These are phyloP conservation scores for Andrena minutula DNA, from an alignment of 2,888 invertebrate genomes.

Conservation along the genomic window DNA sequence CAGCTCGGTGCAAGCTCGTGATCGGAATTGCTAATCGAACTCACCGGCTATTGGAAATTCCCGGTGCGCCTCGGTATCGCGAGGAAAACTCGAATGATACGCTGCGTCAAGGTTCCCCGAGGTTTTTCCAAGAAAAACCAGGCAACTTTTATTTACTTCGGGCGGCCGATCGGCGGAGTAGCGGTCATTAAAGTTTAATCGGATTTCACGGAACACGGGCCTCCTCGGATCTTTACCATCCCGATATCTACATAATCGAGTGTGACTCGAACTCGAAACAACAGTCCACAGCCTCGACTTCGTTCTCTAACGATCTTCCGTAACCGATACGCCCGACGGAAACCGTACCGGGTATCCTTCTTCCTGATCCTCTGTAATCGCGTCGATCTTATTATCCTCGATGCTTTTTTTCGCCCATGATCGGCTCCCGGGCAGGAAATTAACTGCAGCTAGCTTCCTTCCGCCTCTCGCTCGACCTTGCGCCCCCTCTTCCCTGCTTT, in stretches of 20 bases:
- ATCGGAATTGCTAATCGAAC: conserved; percentile 61
- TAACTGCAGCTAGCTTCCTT: conserved; percentile 72
- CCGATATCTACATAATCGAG: not conserved
- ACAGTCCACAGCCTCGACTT: not conserved
- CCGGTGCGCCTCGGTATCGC: conserved; percentile 26
- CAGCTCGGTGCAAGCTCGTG: conserved; percentile 37
- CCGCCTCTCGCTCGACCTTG: conserved; percentile 47
- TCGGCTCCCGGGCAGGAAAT: conserved; percentile 72
- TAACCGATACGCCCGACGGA: conserved; percentile 22
- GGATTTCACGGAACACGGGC: not conserved
- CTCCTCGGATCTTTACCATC: not conserved
- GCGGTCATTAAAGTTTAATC: conserved; percentile 19
- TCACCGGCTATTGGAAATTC: conserved; percentile 46
- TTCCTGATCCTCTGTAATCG: conserved; percentile 14
- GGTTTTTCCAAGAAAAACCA: conserved; percentile 24
- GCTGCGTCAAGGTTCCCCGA: conserved; percentile 2
- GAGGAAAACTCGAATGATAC: conserved; percentile 39
- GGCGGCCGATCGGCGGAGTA: not conserved
- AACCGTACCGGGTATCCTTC: conserved; percentile 9
- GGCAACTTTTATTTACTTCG: conserved; percentile 8
- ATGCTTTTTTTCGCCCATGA: not conserved
- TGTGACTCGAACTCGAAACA: not conserved
- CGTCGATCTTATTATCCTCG: not conserved
- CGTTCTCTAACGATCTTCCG: not conserved
- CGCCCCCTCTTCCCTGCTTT: not conserved